A percentile compares a stretch with the other conserved stretches of the same genome.
These are phyloP conservation scores for Bellardia pandia DNA, from an alignment of 2,888 invertebrate genomes.

Conservation along the genomic window DNA sequence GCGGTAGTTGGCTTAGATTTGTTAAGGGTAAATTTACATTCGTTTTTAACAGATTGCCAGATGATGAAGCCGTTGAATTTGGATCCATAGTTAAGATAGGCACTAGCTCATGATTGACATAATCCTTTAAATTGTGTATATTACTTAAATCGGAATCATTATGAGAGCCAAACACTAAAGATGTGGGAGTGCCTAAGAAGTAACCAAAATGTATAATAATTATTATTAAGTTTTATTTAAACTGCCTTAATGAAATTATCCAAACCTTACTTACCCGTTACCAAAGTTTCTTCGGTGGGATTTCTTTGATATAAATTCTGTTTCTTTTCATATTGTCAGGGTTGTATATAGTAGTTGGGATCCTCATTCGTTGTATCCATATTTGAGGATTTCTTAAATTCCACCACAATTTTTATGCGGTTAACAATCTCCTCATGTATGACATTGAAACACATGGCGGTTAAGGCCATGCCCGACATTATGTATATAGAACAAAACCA, in stretches of 20 bases:
- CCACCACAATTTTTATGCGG: slow-evolving; percentile 88
- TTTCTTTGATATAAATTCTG: slow-evolving; percentile 85
- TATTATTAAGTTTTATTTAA: not conserved
- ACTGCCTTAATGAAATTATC: not conserved
- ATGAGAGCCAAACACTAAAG: slow-evolving; percentile 80
- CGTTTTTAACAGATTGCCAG: slow-evolving; percentile 74
- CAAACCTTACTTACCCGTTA: slow-evolving; percentile 82
- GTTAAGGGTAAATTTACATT: slow-evolving; percentile 75
- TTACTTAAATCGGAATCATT: slow-evolving; percentile 79
- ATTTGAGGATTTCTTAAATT: slow-evolving; percentile 80
- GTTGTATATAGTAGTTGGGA: slow-evolving; percentile 78
- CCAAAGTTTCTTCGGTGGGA: slow-evolving; percentile 86
- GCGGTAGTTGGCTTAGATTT: slow-evolving; percentile 63
- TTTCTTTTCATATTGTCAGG: slow-evolving; percentile 83
- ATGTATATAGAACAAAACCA: slow-evolving; percentile 96
- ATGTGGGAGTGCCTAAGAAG: slow-evolving; percentile 85
- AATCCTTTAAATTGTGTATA: slow-evolving; percentile 83
- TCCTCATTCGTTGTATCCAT: slow-evolving; percentile 78
- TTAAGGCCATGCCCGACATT: slow-evolving; percentile 93
- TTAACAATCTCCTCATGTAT: slow-evolving; percentile 95
- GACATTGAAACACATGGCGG: slow-evolving; percentile 96
- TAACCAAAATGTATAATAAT: slow-evolving; percentile 25
- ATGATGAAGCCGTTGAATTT: slow-evolving; percentile 77
- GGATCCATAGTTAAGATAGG: slow-evolving; percentile 84
- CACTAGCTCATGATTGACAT: slow-evolving; percentile 84